These are phyloP conservation scores for Drosophila neotestacea DNA, from an alignment of 2,888 invertebrate species.

Conservation along the genomic window DNA sequence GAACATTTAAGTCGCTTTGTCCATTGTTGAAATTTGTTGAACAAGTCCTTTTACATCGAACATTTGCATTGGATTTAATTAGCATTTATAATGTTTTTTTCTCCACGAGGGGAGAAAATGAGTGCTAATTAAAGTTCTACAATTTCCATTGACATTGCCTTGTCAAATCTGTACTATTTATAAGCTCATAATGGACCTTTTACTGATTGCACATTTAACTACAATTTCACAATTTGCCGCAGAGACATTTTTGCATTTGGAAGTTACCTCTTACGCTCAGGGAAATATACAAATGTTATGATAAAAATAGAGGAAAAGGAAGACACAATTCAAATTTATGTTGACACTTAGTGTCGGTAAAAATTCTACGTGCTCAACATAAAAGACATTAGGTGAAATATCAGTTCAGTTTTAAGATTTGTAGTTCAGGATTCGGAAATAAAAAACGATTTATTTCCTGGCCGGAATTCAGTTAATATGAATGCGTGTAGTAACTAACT, in stretches of 20 bases:
- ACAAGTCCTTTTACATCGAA: slow-evolving; percentile 26
- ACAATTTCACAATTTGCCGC: slow-evolving; percentile 21
- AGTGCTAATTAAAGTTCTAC: slow-evolving; percentile 49
- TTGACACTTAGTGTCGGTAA: slow-evolving; percentile 6
- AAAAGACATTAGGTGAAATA: slow-evolving; percentile 5
- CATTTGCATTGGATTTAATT: slow-evolving; percentile 71
- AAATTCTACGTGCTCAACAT: not conserved
- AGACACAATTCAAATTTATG: slow-evolving; percentile 9
- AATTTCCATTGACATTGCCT: slow-evolving; percentile 46
- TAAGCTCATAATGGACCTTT: slow-evolving; percentile 46
- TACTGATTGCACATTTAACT: slow-evolving; percentile 40
- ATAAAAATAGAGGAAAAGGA: not conserved
- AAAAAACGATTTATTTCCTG: not conserved
- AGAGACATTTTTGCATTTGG: slow-evolving; percentile 26
- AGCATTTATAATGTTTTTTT: slow-evolving; percentile 55
- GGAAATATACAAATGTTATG: not conserved
- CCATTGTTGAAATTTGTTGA: slow-evolving; percentile 2
- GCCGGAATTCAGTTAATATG: not conserved
- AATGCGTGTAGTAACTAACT: too few species aligned
- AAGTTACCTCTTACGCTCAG: slow-evolving; percentile 22
- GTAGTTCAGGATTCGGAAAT: not conserved
- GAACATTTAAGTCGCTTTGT: slow-evolving; percentile 1
- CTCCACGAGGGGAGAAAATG: slow-evolving; percentile 17
- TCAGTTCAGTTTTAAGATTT: slow-evolving; percentile 1
- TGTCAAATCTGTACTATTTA: slow-evolving; percentile 39